Evolutionary conservation across 2,113 vertebrate genomes (phyloP).

Genomic region (Echinops telfairi): DNA sequence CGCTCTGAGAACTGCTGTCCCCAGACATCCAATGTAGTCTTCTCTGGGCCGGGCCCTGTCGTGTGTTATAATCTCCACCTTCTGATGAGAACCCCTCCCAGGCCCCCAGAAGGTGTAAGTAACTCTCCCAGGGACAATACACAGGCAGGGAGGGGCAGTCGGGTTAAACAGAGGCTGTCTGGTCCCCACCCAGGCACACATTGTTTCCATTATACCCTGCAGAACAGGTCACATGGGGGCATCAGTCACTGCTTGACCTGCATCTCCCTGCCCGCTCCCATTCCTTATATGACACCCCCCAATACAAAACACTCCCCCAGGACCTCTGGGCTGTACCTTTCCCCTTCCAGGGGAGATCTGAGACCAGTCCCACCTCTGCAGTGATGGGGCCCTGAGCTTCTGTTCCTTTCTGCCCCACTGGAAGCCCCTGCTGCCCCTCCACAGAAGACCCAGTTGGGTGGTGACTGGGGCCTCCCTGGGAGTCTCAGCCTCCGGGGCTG

Average conservation of each 20-base stretch:
- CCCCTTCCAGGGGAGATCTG: neutral
- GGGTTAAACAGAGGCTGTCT: neutral
- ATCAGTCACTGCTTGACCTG: neutral
- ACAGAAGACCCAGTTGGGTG: neutral
- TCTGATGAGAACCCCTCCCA: neutral
- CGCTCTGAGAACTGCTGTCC: no score
- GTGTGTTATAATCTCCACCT: neutral
- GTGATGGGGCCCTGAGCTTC: neutral
- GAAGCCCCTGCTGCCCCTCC: neutral
- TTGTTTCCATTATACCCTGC: neutral
- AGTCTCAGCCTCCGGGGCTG: neutral
- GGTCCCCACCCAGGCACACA: neutral
- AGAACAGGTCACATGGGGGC: neutral
- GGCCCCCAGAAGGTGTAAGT: neutral
- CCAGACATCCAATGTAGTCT: neutral
- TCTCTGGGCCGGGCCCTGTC: no score
- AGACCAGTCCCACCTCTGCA: neutral
- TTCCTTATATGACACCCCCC: neutral
- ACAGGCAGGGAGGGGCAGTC: neutral
- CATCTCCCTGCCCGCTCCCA: neutral
- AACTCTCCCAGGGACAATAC: neutral
- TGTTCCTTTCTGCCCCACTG: neutral
- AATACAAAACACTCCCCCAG: neutral
- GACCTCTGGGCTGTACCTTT: neutral
- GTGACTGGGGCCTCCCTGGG: neutral